phyloP scores from a whole-genome alignment of 2,113 vertebrate genomes.

The Eulacestoma nigropectus region DNA sequence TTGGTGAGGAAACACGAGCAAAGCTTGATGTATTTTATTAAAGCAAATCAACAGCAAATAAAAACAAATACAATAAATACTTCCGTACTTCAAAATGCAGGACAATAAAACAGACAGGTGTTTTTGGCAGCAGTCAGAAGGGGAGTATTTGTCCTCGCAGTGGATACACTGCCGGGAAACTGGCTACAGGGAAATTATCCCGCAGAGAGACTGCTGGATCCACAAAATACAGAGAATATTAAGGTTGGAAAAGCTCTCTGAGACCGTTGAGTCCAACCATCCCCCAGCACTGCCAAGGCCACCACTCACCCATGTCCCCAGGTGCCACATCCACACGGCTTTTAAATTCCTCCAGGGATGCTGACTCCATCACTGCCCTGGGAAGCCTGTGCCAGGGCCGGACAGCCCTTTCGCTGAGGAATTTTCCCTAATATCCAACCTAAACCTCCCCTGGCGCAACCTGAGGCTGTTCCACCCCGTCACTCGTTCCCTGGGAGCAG shows the following conservation, averaged over 20 bases:
- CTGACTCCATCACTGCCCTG: not conserved
- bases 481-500: not conserved
- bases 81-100: not conserved
- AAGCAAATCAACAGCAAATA: not conserved
- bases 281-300: not conserved
- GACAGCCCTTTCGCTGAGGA: not conserved
- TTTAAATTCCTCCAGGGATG: too few species aligned
- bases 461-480: not conserved
- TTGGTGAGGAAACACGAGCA: not conserved
- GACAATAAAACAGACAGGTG: not conserved
- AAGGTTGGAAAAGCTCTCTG: not conserved
- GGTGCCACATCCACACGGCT: not conserved
- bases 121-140: not conserved
- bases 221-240: not conserved
- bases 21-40: not conserved
- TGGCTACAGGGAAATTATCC: not conserved
- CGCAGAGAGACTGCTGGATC: not conserved
- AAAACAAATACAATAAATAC: not conserved
- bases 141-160: not conserved
- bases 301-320: not conserved
- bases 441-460: rapidly evolving
- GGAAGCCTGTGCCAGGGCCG: not conserved
- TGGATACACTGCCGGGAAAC: not conserved
- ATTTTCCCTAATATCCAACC: not conserved
- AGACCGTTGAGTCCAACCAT: not conserved